A percentile compares a stretch with the other conserved stretches of the same genome.
phyloP scores from a whole-genome alignment of 2,113 vertebrate genomes.

The Fulica atra region DNA sequence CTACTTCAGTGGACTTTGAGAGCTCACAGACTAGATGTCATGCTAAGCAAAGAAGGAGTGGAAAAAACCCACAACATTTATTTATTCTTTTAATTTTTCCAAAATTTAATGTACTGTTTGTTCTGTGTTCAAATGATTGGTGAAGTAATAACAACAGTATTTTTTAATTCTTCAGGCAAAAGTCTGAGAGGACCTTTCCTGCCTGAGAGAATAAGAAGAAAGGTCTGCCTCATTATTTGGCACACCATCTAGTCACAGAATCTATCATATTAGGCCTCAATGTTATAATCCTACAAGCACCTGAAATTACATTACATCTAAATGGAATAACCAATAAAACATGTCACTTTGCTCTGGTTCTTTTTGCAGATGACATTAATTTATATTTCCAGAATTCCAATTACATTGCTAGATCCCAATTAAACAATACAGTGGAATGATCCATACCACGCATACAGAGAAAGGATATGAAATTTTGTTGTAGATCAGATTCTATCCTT shows the following conservation, averaged over 20 bases:
- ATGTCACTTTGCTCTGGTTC: background rate
- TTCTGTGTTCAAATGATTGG: background rate
- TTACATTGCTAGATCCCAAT: background rate
- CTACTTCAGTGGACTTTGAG: background rate
- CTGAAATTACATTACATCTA: conserved; percentile 28
- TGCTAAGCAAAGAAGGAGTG: background rate
- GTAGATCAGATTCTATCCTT: background rate
- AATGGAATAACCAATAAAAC: conserved; percentile 31
- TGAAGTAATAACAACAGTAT: background rate
- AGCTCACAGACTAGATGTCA: background rate
- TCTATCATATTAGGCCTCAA: background rate
- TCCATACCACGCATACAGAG: background rate
- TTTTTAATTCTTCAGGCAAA: background rate
- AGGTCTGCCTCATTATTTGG: background rate
- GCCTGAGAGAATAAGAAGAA: background rate
- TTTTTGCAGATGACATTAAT: conserved; percentile 21
- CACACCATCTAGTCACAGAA: background rate
- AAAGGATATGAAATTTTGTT: background rate
- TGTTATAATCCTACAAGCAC: conserved; percentile 6
- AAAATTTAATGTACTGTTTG: background rate
- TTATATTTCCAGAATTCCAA: conserved; percentile 23
- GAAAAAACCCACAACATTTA: accelerated
- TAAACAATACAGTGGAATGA: background rate
- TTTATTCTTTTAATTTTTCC: background rate
- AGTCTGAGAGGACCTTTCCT: background rate